A percentile compares a stretch with the other conserved stretches of the same genome.
Evolutionary conservation across 2,797 vertebrate species (phyloP).

Genomic region (Spondyliosoma cantharus): DNA sequence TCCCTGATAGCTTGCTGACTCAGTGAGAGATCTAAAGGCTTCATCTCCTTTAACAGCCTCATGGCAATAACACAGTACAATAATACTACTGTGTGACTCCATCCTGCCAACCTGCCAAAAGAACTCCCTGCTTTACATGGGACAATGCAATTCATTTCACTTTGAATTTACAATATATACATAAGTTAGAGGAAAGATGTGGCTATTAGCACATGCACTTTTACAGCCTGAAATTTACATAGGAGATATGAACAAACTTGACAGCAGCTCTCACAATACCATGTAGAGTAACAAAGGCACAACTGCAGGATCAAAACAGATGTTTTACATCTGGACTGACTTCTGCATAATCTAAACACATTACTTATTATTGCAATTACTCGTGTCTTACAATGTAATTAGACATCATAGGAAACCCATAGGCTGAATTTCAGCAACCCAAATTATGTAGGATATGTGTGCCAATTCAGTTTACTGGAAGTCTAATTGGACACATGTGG

Average conservation of each 20-base stretch:
- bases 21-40: conserved; percentile 19
- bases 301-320: conserved; percentile 68
- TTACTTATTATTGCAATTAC: conserved; percentile 78
- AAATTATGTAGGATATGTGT: conserved; percentile 62
- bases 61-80: conserved; percentile 20
- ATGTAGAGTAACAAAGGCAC: conserved; percentile 66
- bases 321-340: conserved; percentile 77
- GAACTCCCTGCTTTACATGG: conserved; percentile 64
- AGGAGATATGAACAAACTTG: conserved; percentile 52
- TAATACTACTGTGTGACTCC: conserved; percentile 62
- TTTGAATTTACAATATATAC: conserved; percentile 68
- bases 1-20: conserved; percentile 33
- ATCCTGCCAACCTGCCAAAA: conserved; percentile 37
- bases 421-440: conserved; percentile 68
- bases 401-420: conserved; percentile 73
- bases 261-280: conserved; percentile 68
- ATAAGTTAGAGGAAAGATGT: conserved; percentile 2
- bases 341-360: conserved; percentile 77
- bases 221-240: conserved; percentile 51
- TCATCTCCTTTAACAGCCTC: conserved; percentile 39
- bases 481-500: conserved; percentile 74
- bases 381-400: conserved; percentile 73
- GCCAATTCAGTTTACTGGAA: conserved; percentile 72
- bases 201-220: conserved; percentile 16
- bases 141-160: conserved; percentile 56